These are phyloP conservation scores for Cenopis cana DNA, from an alignment of 2,888 invertebrate species.

Conservation along the genomic window DNA sequence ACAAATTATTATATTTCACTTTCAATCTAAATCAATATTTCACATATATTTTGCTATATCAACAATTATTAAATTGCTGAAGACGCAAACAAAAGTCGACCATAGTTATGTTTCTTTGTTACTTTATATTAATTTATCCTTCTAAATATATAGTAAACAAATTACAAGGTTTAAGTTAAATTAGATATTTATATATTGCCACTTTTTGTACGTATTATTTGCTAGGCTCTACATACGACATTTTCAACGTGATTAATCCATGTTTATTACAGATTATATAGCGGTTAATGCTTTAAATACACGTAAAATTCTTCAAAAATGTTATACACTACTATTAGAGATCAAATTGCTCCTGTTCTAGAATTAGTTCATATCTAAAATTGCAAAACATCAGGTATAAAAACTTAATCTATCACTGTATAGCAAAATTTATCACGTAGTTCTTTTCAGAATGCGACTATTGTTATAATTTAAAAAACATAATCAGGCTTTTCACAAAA, in stretches of 20 bases:
- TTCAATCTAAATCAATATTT: neutral
- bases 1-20: no score
- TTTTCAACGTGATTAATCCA: no score
- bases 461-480: neutral
- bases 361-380: neutral
- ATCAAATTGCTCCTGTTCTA: neutral
- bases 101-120: neutral
- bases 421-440: neutral
- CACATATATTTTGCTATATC: neutral
- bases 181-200: no score
- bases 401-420: neutral
- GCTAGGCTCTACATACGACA: no score
- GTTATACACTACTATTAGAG: neutral
- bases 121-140: neutral
- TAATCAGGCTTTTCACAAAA: neutral
- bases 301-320: neutral
- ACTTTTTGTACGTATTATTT: no score
- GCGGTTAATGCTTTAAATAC: neutral
- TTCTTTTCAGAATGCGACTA: neutral
- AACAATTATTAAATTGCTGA: slow-evolving; percentile 11
- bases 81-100: neutral
- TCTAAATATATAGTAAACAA: neutral
- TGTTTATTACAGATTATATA: no score
- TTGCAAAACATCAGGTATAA: no score
- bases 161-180: no score